Evolutionary conservation across 2,797 vertebrate genomes (phyloP), one percentile per base, ranked within the genome.

Genomic region (Pangasius sanitwongsei): DNA sequence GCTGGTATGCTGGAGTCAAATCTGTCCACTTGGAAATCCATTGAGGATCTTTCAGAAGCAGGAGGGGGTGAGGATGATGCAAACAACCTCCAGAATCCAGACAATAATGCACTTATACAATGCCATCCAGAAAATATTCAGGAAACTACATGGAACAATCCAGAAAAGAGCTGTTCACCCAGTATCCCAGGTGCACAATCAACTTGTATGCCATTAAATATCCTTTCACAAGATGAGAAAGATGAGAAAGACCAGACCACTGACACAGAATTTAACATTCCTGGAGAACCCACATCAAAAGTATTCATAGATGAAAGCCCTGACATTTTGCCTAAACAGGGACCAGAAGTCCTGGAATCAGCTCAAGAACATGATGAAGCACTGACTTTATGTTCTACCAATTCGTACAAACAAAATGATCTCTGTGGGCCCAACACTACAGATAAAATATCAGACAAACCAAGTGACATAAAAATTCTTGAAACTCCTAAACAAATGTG

Each of bases 1-100:
- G 48, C 91, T 86, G 92, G 91, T 81, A 88, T 93, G 63, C 91
- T 93, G 89, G 94, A 96, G 89, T 96, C 95, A 59, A 96, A 96
- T 90, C 91, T 96, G 88, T 93, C 90, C 28, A 87, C 31, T 53
- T 97, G 96, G 96, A 96, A 93, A 90, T 96, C 96, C 5, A 96
- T 95, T 44, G 95, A 96, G 89, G 96, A 96, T 92, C 95, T 97
- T 74, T 96, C 95, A 88, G 95, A 96, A 88, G 95, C 96, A 89
- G 96, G 96, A 0, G 95, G 95, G 59, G 96, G 95, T 53, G 96
- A 96, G 87, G 95, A 97, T 74, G 95, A 97, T 91, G 92, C 95
- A 86, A 96, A 95, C 89, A 96, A 96, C 94, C 91, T 95, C 55
- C 95, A 95, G 91, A 92, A 92, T 85, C 92, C 94, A 83, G 92